phyloP scores from a whole-genome alignment of 92 coral and sea anemone species.

The Anthopleura xanthogrammica region DNA sequence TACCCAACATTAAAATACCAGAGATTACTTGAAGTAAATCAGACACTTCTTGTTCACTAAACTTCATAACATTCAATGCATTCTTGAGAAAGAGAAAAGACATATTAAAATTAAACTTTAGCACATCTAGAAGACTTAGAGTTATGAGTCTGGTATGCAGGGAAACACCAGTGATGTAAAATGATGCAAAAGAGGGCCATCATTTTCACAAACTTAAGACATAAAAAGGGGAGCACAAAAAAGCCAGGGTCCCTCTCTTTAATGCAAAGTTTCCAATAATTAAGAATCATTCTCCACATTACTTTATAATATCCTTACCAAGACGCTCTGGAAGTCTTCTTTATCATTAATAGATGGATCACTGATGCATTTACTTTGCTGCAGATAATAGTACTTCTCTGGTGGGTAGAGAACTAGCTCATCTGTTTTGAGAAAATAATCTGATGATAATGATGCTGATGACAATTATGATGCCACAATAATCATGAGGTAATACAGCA shows the following conservation, averaged over 20 bases:
- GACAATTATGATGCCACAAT: background rate
- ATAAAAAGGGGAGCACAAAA: too few relatives aligned
- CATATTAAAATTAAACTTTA: background rate
- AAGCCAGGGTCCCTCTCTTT: background rate
- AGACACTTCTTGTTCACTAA: constrained; percentile 75
- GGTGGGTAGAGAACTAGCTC: constrained; percentile 73
- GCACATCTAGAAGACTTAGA: background rate
- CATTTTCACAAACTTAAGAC: background rate
- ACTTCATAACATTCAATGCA: constrained; percentile 94
- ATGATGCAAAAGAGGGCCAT: background rate
- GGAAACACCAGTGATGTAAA: background rate
- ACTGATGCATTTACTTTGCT: constrained; percentile 90
- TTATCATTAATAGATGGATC: constrained; percentile 92
- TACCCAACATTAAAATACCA: constrained; percentile 88
- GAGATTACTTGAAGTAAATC: constrained; percentile 91
- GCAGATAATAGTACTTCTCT: constrained; percentile 86
- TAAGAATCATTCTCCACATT: background rate
- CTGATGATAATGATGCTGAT: background rate
- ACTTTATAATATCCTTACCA: constrained; percentile 56
- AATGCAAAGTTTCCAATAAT: too few relatives aligned
- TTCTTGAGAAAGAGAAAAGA: constrained; percentile 40
- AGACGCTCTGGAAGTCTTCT: constrained; percentile 80
- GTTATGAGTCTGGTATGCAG: too few relatives aligned
- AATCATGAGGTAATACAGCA: background rate
- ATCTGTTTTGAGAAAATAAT: constrained; percentile 44